phyloP scores from a whole-genome alignment of 1,140 invertebrate genomes.

The Dendroctonus valens region DNA sequence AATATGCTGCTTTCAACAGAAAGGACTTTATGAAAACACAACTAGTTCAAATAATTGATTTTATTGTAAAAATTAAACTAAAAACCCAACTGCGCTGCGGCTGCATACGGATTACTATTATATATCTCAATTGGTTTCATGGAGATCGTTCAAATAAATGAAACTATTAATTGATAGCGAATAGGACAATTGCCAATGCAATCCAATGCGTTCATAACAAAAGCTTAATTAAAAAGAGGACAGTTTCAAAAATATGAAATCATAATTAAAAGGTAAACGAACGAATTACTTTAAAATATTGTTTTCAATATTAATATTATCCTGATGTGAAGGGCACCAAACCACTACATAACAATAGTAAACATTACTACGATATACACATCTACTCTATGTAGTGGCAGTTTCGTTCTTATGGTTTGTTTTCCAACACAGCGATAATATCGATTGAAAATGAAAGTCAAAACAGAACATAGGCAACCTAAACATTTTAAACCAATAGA shows the following conservation, averaged over 20 bases:
- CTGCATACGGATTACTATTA: neutral
- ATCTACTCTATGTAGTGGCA: no score
- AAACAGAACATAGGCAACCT: neutral
- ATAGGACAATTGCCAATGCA: neutral
- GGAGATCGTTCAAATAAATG: neutral
- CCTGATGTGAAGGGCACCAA: no score
- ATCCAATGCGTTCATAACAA: neutral
- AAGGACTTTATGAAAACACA: neutral
- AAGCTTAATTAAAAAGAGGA: neutral
- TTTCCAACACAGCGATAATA: neutral
- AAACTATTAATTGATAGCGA: neutral
- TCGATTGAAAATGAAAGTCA: neutral
- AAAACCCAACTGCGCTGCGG: neutral
- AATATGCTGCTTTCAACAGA: neutral
- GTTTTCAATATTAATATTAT: no score
- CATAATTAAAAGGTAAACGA: neutral
- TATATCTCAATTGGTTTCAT: slow-evolving; percentile 2
- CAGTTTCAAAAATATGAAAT: neutral
- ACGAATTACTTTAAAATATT: no score
- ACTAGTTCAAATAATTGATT: slow-evolving; percentile 2
- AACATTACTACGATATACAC: no score
- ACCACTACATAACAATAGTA: no score
- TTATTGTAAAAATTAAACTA: slow-evolving; percentile 8
- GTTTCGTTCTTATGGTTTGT: no score
- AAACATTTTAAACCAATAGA: slow-evolving; percentile 3